phyloP scores from a whole-genome alignment of 2,797 vertebrate genomes.

The Argentina silus region DNA sequence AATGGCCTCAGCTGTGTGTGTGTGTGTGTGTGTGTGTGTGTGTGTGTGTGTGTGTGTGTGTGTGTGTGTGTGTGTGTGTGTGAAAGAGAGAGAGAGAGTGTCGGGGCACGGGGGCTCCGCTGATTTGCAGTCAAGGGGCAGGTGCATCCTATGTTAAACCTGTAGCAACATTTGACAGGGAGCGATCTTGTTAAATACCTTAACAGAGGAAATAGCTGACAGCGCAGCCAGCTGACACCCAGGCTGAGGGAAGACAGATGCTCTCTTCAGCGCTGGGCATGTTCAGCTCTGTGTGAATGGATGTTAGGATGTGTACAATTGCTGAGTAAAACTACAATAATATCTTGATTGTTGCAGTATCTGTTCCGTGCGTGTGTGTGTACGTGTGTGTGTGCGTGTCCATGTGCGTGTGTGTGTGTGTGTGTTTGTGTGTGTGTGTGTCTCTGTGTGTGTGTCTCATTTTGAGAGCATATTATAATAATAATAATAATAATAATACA shows the following conservation, averaged over 20 bases:
- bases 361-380: not conserved
- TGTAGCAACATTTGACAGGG: constrained; percentile 25
- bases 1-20: constrained; percentile 64
- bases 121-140: constrained; percentile 32
- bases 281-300: too few relatives aligned
- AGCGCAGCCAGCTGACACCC: not conserved
- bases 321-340: too few relatives aligned
- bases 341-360: not conserved
- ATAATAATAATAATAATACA: not conserved
- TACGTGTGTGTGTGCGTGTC: too few relatives aligned
- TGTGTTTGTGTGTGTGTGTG: too few relatives aligned
- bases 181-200: constrained; percentile 36
- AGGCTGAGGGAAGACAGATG: too few relatives aligned
- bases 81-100: not conserved
- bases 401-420: too few relatives aligned
- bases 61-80: constrained; percentile 8
- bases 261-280: too few relatives aligned
- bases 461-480: too few relatives aligned
- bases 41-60: constrained; percentile 28
- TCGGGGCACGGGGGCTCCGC: not conserved
- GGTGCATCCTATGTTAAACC: constrained; percentile 51
- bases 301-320: too few relatives aligned
- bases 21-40: constrained; percentile 23
- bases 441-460: too few relatives aligned
- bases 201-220: constrained; percentile 45